Conservation (phyloP, 2,888 invertebrate genomes). For the Plutella xylostella region DNA sequence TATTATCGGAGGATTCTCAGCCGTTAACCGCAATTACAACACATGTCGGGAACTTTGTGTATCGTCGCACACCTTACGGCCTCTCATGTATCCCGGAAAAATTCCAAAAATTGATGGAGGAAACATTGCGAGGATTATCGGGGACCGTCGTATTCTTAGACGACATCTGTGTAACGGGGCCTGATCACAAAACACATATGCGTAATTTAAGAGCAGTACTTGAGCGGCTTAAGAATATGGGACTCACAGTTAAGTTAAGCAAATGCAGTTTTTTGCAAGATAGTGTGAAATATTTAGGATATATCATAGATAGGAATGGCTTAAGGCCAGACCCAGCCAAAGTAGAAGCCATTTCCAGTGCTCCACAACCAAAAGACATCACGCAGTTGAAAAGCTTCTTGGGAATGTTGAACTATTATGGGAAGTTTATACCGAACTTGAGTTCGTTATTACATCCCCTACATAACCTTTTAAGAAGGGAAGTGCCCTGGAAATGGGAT, state of each 20-base stretch:
- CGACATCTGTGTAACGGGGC: not conserved
- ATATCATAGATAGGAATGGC: not conserved
- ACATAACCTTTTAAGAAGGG: not conserved
- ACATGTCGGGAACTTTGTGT: slow-evolving; percentile 14
- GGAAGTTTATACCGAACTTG: not conserved
- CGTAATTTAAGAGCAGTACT: not conserved
- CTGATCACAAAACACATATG: not conserved
- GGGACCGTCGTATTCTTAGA: not conserved
- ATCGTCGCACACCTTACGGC: slow-evolving; percentile 5
- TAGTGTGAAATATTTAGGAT: not conserved
- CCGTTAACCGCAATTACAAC: no score
- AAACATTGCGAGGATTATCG: not conserved
- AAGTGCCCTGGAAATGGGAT: not conserved
- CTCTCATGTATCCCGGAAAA: slow-evolving; percentile 7
- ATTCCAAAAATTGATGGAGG: slow-evolving; percentile 8
- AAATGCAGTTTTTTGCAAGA: not conserved
- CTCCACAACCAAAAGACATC: not conserved
- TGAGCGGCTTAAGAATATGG: not conserved
- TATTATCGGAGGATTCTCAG: no score
- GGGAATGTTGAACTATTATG: not conserved
- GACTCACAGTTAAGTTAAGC: not conserved
- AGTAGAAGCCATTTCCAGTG: not conserved
- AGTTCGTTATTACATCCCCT: not conserved
- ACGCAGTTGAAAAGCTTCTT: not conserved
- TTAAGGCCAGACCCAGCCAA: not conserved